Percentiles rank a stretch among this genome's conserved stretches.
Evolutionary conservation across 2,113 vertebrate species (phyloP).

Genomic region (Rhizomys pruinosus): DNA sequence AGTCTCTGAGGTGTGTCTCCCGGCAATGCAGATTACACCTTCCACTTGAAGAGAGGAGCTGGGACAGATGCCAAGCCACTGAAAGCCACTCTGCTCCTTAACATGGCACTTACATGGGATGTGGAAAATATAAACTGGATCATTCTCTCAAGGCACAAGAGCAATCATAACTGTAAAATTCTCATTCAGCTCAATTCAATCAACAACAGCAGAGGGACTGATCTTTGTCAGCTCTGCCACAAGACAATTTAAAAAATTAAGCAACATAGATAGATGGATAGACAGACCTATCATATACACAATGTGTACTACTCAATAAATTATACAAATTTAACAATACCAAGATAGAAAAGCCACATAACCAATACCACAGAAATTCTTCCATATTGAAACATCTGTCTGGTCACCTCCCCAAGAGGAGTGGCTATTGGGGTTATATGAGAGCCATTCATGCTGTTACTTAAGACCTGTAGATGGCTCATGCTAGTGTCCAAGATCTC

Average conservation of each 20-base stretch:
- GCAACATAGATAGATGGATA: not conserved
- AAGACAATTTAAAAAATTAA: not conserved
- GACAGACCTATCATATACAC: not conserved
- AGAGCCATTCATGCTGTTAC: not conserved
- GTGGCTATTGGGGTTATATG: too few species aligned
- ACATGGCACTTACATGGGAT: constrained; percentile 44
- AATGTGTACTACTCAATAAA: not conserved
- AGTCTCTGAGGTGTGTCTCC: constrained; percentile 54
- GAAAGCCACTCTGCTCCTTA: constrained; percentile 59
- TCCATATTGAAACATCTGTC: not conserved
- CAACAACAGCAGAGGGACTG: constrained; percentile 13
- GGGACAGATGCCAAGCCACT: constrained; percentile 66
- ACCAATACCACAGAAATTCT: not conserved
- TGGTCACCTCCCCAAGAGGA: not conserved
- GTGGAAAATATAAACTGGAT: constrained; percentile 50
- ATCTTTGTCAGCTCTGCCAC: not conserved
- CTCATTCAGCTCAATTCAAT: constrained; percentile 8
- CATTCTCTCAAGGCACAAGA: constrained; percentile 63
- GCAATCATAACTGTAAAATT: constrained; percentile 39
- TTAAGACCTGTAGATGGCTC: accelerated
- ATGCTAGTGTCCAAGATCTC: not conserved
- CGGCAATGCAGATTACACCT: constrained; percentile 15
- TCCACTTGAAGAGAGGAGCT: constrained; percentile 64
- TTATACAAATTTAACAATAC: not conserved
- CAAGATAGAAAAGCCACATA: not conserved